phyloP scores from a whole-genome alignment of 1,140 invertebrate genomes.

The Hylyphantes graminicola region DNA sequence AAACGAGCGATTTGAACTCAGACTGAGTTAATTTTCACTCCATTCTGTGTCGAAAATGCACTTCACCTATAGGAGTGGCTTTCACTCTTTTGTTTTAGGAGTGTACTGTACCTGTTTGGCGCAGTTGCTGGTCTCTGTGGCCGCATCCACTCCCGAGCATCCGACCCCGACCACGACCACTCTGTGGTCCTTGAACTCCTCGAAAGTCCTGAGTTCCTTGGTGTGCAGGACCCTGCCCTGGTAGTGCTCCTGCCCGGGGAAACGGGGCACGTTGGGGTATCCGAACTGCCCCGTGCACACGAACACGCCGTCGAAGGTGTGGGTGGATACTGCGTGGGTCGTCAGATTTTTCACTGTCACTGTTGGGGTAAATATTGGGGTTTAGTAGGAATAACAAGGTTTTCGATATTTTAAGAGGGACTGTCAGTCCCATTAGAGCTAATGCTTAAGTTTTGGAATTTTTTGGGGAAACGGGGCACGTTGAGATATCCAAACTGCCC shows the following conservation, averaged over 20 bases:
- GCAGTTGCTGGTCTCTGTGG: slow-evolving; percentile 60
- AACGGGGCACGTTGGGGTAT: slow-evolving; percentile 65
- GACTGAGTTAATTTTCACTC: no score
- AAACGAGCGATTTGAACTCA: no score
- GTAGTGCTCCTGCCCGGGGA: slow-evolving; percentile 62
- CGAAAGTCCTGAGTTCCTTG: slow-evolving; percentile 65
- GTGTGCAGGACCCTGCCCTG: slow-evolving; percentile 66
- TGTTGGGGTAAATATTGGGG: background rate
- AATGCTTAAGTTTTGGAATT: no score
- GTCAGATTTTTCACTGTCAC: slow-evolving; percentile 64
- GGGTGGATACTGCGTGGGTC: slow-evolving; percentile 17
- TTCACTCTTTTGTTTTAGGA: no score
- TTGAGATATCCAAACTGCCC: slow-evolving; percentile 66
- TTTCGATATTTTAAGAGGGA: no score
- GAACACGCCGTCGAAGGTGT: slow-evolving; percentile 60
- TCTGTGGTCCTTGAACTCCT: slow-evolving; percentile 65
- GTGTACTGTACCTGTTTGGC: slow-evolving; percentile 50
- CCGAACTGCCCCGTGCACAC: slow-evolving; percentile 65
- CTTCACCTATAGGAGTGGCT: no score
- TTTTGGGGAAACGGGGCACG: slow-evolving; percentile 63
- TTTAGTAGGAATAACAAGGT: no score
- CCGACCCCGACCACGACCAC: slow-evolving; percentile 67
- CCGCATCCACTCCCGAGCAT: slow-evolving; percentile 63
- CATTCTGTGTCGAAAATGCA: no score
- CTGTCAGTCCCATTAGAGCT: no score